phyloP scores from a whole-genome alignment of 2,888 invertebrate species.

The Parnassius glacialis region DNA sequence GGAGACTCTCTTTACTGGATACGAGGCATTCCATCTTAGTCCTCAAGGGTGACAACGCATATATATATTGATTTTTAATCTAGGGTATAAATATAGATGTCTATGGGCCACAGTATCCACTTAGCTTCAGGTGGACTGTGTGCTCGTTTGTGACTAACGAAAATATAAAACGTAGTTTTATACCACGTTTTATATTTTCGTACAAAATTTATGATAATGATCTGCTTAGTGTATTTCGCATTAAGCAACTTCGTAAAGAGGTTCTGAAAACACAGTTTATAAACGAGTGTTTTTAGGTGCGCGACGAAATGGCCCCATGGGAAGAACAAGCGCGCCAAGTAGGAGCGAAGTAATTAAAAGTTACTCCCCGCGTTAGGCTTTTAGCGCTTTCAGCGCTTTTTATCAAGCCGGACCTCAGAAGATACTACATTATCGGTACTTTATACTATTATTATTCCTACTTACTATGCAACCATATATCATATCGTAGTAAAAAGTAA shows the following conservation, averaged over 20 bases:
- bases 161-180: too few relatives aligned
- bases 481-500: too few relatives aligned
- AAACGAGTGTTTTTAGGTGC: conserved; percentile 68
- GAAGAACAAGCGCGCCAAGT: conserved; percentile 59
- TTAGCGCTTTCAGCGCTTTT: conserved; percentile 36
- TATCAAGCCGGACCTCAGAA: conserved; percentile 25
- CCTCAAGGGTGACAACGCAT: too few relatives aligned
- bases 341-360: conserved; percentile 73
- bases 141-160: too few relatives aligned
- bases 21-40: too few relatives aligned
- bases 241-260: conserved; percentile 49
- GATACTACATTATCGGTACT: not conserved
- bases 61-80: too few relatives aligned
- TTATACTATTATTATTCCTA: too few relatives aligned
- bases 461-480: too few relatives aligned
- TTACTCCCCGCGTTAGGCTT: conserved; percentile 44
- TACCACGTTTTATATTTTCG: not conserved
- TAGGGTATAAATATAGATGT: too few relatives aligned
- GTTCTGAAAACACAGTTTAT: conserved; percentile 53
- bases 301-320: conserved; percentile 62
- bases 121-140: too few relatives aligned
- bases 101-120: too few relatives aligned
- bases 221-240: conserved; percentile 38
- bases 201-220: conserved; percentile 8
- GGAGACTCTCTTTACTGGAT: too few relatives aligned